Conservation (phyloP, 1,140 invertebrate species). For the Apocrypta bakeri region DNA sequence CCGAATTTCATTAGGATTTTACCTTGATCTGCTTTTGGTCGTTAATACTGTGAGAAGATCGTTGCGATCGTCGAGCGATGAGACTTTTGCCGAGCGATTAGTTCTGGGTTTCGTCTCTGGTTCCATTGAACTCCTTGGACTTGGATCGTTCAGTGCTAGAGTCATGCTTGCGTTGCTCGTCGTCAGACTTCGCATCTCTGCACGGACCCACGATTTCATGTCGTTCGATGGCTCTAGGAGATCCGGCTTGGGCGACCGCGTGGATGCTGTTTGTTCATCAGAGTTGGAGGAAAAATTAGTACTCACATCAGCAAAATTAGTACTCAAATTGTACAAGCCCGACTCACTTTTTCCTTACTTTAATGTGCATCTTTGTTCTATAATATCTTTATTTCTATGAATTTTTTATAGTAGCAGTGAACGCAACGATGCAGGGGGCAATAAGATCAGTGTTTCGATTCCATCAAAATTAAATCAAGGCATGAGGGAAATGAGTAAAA, state of each 20-base stretch:
- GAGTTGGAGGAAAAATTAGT: no score
- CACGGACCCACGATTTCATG: slow-evolving; percentile 63
- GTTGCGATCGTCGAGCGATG: slow-evolving; percentile 54
- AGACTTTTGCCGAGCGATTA: background rate
- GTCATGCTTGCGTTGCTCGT: slow-evolving; percentile 48
- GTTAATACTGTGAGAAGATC: slow-evolving; percentile 65
- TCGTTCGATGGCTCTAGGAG: slow-evolving; percentile 63
- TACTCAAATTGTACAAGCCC: no score
- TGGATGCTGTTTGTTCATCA: slow-evolving; percentile 8
- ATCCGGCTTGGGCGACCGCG: slow-evolving; percentile 55
- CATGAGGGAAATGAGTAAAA: no score
- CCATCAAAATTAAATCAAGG: no score
- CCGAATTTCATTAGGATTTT: background rate
- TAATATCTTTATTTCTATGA: no score
- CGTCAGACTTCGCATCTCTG: slow-evolving; percentile 59
- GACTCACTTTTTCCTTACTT: no score
- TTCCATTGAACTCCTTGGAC: background rate
- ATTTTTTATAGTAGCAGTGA: no score
- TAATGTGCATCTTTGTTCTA: no score
- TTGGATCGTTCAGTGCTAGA: slow-evolving; percentile 44
- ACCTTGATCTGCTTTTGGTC: slow-evolving; percentile 64
- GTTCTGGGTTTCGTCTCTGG: background rate
- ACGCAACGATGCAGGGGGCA: no score
- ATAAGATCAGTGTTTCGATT: no score
- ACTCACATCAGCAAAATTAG: no score